A percentile compares a stretch with the other conserved stretches of the same genome.
These are phyloP conservation scores for Caerostris extrusa DNA, from an alignment of 1,140 invertebrate genomes.

Conservation along the genomic window DNA sequence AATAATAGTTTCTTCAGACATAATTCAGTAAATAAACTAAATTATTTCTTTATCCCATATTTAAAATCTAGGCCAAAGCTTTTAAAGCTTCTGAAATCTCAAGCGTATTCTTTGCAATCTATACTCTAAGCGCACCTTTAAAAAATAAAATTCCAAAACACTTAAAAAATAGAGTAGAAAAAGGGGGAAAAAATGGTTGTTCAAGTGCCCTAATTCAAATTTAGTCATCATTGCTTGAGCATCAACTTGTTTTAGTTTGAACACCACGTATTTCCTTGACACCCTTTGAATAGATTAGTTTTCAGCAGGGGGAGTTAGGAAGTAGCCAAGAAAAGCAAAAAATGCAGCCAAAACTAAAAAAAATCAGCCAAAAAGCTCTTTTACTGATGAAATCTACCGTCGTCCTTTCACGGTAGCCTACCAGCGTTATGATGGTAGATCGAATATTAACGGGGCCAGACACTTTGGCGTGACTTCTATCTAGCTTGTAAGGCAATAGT, in stretches of 20 bases:
- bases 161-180: no score
- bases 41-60: no score
- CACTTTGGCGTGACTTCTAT: neutral
- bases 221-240: slow-evolving; percentile 10
- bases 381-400: slow-evolving; percentile 61
- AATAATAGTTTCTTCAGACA: no score
- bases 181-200: neutral
- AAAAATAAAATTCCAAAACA: no score
- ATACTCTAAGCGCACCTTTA: no score
- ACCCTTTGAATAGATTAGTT: slow-evolving; percentile 36
- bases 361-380: slow-evolving; percentile 27
- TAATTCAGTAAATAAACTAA: no score
- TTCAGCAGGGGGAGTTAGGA: neutral
- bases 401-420: slow-evolving; percentile 10
- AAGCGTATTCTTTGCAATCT: no score
- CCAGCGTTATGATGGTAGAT: slow-evolving; percentile 26
- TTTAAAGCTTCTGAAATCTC: no score
- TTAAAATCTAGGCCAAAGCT: no score
- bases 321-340: neutral
- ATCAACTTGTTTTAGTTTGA: slow-evolving; percentile 20
- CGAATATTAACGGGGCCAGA: slow-evolving; percentile 54
- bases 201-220: slow-evolving; percentile 3
- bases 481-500: neutral
- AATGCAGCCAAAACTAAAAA: slow-evolving; percentile 17
- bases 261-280: slow-evolving; percentile 24